Conservation (phyloP, 2,888 invertebrate genomes). For the Poecilus cupreus region DNA sequence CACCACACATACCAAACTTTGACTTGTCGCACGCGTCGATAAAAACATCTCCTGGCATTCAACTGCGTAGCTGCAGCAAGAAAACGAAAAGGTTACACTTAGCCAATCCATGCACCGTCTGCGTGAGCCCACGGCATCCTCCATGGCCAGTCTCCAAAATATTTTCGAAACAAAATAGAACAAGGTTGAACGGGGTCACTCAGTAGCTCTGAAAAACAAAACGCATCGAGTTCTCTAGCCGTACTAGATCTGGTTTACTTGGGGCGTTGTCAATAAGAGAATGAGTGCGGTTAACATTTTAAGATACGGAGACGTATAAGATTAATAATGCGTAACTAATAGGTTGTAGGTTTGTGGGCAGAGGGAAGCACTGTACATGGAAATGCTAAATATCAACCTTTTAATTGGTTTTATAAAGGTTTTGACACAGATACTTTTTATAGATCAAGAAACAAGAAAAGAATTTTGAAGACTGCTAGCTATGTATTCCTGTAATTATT, state of each 20-base stretch:
- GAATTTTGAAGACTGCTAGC: too few relatives aligned
- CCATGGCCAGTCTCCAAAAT: constrained; percentile 52
- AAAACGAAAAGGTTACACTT: constrained; percentile 10
- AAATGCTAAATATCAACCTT: constrained; percentile 2
- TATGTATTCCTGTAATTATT: too few relatives aligned
- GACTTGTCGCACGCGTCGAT: not conserved
- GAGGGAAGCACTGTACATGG: not conserved
- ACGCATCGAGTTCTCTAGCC: constrained; percentile 8
- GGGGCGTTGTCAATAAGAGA: not conserved
- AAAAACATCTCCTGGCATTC: constrained; percentile 19
- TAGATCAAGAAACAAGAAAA: too few relatives aligned
- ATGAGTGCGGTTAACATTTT: constrained; percentile 10
- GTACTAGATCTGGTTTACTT: not conserved
- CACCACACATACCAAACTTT: not conserved
- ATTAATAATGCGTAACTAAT: constrained; percentile 25
- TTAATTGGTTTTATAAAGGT: constrained; percentile 5
- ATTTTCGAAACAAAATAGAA: constrained; percentile 45
- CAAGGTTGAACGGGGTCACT: constrained; percentile 42
- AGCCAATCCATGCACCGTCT: not conserved
- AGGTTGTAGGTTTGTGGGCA: not conserved
- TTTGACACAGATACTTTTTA: not conserved
- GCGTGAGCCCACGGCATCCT: constrained; percentile 22
- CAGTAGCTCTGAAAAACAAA: not conserved
- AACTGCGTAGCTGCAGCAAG: not conserved
- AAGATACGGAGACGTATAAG: not conserved